Conservation (phyloP, 2,797 vertebrate species). For the Gymnothorax reevesii region DNA sequence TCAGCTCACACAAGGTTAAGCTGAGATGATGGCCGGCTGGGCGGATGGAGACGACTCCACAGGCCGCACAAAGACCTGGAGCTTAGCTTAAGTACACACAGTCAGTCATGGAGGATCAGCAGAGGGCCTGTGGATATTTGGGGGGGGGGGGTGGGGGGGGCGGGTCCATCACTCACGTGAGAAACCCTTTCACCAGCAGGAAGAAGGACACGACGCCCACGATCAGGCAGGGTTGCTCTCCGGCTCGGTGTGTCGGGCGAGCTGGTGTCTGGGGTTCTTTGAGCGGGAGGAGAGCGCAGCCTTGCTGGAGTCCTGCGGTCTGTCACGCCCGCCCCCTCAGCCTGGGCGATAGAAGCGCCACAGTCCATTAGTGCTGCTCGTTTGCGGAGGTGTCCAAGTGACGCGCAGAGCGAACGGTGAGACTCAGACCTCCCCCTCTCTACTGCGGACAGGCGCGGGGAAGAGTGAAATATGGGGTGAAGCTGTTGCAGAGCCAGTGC, state of each 20-base stretch:
- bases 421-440: background rate
- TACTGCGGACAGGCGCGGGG: background rate
- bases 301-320: background rate
- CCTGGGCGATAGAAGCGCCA: background rate
- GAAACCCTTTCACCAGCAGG: background rate
- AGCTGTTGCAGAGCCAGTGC: too few species aligned
- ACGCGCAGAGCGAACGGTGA: background rate
- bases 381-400: background rate
- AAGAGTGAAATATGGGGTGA: background rate
- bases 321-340: background rate
- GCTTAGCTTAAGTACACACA: background rate
- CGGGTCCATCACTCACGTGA: background rate
- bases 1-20: background rate
- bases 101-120: background rate
- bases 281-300: background rate
- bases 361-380: background rate
- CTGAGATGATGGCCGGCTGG: background rate
- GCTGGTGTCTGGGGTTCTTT: background rate
- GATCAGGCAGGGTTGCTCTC: background rate
- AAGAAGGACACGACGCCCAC: background rate
- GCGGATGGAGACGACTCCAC: background rate
- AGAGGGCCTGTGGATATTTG: background rate
- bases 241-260: background rate
- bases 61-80: background rate
- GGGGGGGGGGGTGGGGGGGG: background rate